Evolutionary conservation across 2,797 vertebrate species (phyloP).

Genomic region (Sebastes reedi): DNA sequence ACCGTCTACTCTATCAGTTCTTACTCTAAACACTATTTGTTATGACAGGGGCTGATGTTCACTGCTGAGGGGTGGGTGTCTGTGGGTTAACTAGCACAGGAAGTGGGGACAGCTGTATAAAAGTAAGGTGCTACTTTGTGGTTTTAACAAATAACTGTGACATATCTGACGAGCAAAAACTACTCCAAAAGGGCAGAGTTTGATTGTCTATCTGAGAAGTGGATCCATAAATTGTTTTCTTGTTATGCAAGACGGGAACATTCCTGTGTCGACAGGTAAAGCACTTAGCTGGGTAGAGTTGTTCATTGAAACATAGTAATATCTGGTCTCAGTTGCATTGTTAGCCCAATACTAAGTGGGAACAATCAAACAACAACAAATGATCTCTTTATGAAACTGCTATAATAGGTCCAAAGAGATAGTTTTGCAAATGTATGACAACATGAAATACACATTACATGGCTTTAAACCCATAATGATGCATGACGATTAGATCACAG

Average conservation of each 20-base stretch:
- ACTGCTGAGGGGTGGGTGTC: conserved; percentile 32
- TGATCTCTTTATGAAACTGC: not conserved
- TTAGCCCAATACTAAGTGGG: not conserved
- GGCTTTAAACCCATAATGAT: conserved; percentile 29
- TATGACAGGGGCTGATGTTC: conserved; percentile 22
- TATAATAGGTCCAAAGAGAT: conserved; percentile 11
- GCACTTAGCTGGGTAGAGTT: conserved; percentile 3
- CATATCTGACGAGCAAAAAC: conserved; percentile 40
- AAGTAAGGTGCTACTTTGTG: conserved; percentile 67
- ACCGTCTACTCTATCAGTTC: not conserved
- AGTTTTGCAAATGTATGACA: not conserved
- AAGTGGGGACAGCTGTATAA: conserved; percentile 77
- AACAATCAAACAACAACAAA: conserved; percentile 21
- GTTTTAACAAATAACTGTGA: conserved; percentile 72
- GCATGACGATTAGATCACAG: conserved; percentile 1
- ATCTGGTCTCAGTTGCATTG: not conserved
- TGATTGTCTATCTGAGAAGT: conserved; percentile 14
- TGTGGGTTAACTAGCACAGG: conserved; percentile 75
- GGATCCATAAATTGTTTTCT: conserved; percentile 16
- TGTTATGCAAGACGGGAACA: conserved; percentile 3
- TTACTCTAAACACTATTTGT: conserved; percentile 8
- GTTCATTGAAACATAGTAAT: not conserved
- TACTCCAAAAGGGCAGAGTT: not conserved
- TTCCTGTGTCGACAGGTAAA: conserved; percentile 18
- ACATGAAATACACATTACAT: conserved; percentile 10